Percentiles rank a stretch among this genome's conserved stretches.
Evolutionary conservation across 2,797 vertebrate genomes (phyloP).

Genomic region (Sebastes baramenuke): DNA sequence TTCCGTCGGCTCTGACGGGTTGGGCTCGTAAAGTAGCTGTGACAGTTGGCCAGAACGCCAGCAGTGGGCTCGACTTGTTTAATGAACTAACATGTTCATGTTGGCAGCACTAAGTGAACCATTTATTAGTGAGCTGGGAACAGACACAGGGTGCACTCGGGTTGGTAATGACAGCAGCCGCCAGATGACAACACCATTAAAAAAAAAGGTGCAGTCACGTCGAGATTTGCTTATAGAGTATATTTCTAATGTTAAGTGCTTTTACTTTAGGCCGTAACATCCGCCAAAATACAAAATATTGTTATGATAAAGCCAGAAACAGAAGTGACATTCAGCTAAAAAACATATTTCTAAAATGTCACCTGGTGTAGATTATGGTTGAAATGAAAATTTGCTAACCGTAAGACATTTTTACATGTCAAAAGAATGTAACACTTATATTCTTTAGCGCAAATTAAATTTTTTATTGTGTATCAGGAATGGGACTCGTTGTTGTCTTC

Average conservation of each 20-base stretch:
- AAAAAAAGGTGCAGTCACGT: background rate
- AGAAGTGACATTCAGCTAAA: background rate
- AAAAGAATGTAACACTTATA: background rate
- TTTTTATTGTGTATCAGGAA: conserved; percentile 29
- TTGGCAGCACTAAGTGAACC: conserved; percentile 73
- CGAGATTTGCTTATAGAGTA: background rate
- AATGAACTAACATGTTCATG: conserved; percentile 79
- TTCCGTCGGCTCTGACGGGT: conserved; percentile 36
- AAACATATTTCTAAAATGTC: background rate
- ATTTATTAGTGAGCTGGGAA: conserved; percentile 77
- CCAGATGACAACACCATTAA: conserved; percentile 51
- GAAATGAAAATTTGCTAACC: background rate
- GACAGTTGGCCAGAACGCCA: conserved; percentile 76
- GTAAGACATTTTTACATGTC: background rate
- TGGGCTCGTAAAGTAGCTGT: conserved; percentile 63
- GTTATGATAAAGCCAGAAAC: background rate
- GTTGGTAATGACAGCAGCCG: conserved; percentile 63
- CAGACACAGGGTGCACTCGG: conserved; percentile 50
- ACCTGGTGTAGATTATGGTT: background rate
- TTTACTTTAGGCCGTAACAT: background rate
- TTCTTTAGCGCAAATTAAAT: background rate
- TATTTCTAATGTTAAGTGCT: background rate
- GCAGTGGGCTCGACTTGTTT: conserved; percentile 67
- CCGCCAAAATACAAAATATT: background rate
- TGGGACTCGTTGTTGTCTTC: conserved; percentile 6